Evolutionary conservation across 2,113 vertebrate genomes (phyloP).

Genomic region (Sinocyclocheilus grahami): DNA sequence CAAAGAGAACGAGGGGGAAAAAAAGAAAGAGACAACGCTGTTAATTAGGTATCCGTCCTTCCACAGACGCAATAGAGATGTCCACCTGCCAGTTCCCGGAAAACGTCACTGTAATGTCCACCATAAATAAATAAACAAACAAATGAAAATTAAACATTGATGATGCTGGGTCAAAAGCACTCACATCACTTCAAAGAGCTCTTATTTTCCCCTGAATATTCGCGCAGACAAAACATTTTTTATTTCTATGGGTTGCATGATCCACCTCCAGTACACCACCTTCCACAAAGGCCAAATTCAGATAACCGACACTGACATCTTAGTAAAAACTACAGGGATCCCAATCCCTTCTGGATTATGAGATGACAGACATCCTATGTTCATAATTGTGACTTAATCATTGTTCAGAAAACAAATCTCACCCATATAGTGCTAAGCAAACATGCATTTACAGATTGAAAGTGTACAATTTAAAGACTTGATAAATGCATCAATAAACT

Average conservation of each 20-base stretch:
- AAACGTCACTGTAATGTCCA: slow-evolving; percentile 20
- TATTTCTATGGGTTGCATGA: not conserved
- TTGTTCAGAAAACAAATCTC: not conserved
- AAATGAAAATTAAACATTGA: slow-evolving; percentile 4
- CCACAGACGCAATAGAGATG: slow-evolving; percentile 11
- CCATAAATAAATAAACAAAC: slow-evolving; percentile 28
- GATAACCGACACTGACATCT: not conserved
- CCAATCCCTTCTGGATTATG: not conserved
- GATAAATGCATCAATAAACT: slow-evolving; percentile 20
- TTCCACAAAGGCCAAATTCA: not conserved
- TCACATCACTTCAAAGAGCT: not conserved
- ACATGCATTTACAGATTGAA: not conserved
- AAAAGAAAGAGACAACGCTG: not conserved
- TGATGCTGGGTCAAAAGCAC: not conserved
- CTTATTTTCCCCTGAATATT: not conserved
- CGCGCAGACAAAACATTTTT: not conserved
- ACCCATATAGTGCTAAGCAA: not conserved
- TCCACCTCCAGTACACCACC: not conserved
- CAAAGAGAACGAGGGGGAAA: not conserved
- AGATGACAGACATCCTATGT: not conserved
- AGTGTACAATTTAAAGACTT: not conserved
- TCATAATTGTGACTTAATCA: not conserved
- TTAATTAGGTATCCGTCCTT: slow-evolving; percentile 32
- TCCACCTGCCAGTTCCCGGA: not conserved
- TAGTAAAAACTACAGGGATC: not conserved